These are phyloP conservation scores for Zaprionus davidi DNA, from an alignment of 1,140 invertebrate species.

Conservation along the genomic window DNA sequence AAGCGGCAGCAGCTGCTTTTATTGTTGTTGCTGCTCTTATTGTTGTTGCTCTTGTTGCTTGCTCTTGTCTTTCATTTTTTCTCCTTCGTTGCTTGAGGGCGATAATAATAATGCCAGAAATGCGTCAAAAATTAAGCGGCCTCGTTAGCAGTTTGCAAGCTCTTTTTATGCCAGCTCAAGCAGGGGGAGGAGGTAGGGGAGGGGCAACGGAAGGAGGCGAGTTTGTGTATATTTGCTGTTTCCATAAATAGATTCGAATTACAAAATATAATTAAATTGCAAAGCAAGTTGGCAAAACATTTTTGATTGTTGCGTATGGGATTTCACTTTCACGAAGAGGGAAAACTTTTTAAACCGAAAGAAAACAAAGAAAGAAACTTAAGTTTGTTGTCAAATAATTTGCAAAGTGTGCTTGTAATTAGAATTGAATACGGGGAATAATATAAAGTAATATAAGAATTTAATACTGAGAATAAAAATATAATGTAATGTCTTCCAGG, in stretches of 20 bases:
- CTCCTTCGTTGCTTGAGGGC: conserved; percentile 33
- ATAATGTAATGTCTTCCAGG: not conserved
- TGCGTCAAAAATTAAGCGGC: conserved; percentile 57
- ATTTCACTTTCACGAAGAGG: not conserved
- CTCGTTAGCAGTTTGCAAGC: conserved; percentile 33
- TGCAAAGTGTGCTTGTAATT: not conserved
- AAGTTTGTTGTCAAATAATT: not conserved
- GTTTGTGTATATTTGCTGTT: not conserved
- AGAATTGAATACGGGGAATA: not conserved
- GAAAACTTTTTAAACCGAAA: not conserved
- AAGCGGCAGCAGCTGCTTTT: conserved; percentile 51
- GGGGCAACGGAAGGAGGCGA: not conserved
- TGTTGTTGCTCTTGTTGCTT: not conserved
- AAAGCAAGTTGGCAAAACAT: not conserved
- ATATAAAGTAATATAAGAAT: not conserved
- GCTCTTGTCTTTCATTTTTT: conserved; percentile 9
- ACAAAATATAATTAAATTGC: conserved; percentile 3
- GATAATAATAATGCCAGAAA: conserved; percentile 60
- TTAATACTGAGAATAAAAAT: not conserved
- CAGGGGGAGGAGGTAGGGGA: not conserved
- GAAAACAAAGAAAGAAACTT: not conserved
- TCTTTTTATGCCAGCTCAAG: conserved; percentile 11
- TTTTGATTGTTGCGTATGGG: conserved; percentile 4
- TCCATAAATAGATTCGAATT: conserved; percentile 1
- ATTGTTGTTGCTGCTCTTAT: conserved; percentile 27